Evolutionary conservation across 64 coral and sea anemone species (phyloP), one percentile per base, ranked within the genome.

Genomic region (Exaiptasia diaphana): DNA sequence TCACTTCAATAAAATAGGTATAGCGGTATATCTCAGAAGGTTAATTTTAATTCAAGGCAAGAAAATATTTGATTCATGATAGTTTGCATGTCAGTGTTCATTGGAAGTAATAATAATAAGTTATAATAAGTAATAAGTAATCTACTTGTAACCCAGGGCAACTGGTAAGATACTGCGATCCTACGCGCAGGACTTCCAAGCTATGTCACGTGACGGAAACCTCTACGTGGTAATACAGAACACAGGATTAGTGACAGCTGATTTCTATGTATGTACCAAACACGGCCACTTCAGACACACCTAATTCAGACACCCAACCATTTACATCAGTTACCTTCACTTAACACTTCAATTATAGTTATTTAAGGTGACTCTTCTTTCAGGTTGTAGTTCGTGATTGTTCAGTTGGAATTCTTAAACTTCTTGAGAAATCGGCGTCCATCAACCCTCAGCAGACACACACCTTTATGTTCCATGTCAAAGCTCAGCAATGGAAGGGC

Each of bases 171-270:
- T 97, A 61, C 46, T 97, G 3, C 85, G 86, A 71, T 83, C 94
- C 0, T 97, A 88, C 64, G 94, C 94, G 0, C 82, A 91, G 23
- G 89, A 87, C 33, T 97, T 97, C 29, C 83, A 97, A 64, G 42
- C 94, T 12, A 65, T 88, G 38, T 92, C 84, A 41, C 64, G 81
- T 43, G 88, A 92, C 69, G 94, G 94, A 0, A 76, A 67, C 36
- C 67, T 91, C 54, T 85, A 83, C 35, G 94, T 97, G 18, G 52
- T 92, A 21, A 86, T 97, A 26, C 94, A 97, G 52, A 97, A 97
- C 21, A 97, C 89, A 18, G 94, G 94, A 26, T 89, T 83, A 24
- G 94, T 97, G 18, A 97, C 89, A 0, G 89, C 94, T 5, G 94
- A 97, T 64, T 97, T 97, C 60, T 88, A 75, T 81, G 94, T 92